Conservation (phyloP, 2,888 invertebrate species). For the Stenolophus ochropezus region DNA sequence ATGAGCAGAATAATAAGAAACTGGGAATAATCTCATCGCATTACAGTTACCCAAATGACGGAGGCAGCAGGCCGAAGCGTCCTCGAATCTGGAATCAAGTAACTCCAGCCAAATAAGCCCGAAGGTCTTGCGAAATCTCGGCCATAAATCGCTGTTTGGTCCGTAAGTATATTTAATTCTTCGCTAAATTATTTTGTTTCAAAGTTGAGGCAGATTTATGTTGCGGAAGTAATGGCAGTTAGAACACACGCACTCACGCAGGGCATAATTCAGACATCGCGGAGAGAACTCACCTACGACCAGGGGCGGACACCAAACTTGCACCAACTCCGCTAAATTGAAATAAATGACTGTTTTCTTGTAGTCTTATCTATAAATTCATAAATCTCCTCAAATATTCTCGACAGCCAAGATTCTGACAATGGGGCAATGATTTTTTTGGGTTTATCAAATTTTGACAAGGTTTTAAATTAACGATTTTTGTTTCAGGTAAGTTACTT, state of each 20-base stretch:
- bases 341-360: too few relatives aligned
- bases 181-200: constrained; percentile 56
- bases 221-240: constrained; percentile 53
- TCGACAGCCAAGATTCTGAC: too few relatives aligned
- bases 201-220: constrained; percentile 58
- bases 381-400: too few relatives aligned
- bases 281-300: constrained; percentile 15
- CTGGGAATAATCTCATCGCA: not conserved
- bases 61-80: too few relatives aligned
- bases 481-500: too few relatives aligned
- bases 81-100: not conserved
- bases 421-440: too few relatives aligned
- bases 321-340: too few relatives aligned
- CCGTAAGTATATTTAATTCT: constrained; percentile 54
- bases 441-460: too few relatives aligned
- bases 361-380: too few relatives aligned
- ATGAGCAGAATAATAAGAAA: not conserved
- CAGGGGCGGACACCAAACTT: not conserved
- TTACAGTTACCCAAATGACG: not conserved
- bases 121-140: not conserved
- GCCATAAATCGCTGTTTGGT: constrained; percentile 29
- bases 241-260: constrained; percentile 48
- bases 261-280: constrained; percentile 22
- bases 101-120: not conserved
- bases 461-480: too few relatives aligned